phyloP scores from a whole-genome alignment of 1,140 invertebrate genomes.

The Mya arenaria region DNA sequence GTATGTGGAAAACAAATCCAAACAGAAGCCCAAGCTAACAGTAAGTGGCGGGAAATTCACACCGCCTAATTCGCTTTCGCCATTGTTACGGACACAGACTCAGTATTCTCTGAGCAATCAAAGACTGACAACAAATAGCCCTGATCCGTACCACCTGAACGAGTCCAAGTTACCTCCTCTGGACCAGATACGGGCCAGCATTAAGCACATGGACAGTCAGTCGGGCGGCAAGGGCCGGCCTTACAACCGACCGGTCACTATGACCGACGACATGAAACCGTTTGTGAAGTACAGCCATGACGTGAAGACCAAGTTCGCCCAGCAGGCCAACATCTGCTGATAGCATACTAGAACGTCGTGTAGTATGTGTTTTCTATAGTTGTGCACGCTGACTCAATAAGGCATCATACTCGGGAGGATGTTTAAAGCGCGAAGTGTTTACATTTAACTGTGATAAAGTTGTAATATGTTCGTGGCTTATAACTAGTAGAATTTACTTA shows the following conservation, averaged over 20 bases:
- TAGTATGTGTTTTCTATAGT: too few species aligned
- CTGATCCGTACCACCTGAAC: constrained; percentile 65
- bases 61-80: constrained; percentile 62
- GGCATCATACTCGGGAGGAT: too few species aligned
- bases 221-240: constrained; percentile 1
- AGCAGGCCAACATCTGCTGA: constrained; percentile 48
- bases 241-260: constrained; percentile 55
- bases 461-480: too few species aligned
- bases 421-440: too few species aligned
- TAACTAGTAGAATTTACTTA: too few species aligned
- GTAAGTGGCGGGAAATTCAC: constrained; percentile 73
- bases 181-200: constrained; percentile 69
- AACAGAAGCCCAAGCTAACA: constrained; percentile 59
- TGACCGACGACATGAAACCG: constrained; percentile 71
- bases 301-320: constrained; percentile 40
- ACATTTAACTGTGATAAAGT: too few species aligned
- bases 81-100: constrained; percentile 72
- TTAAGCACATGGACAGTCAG: constrained; percentile 68
- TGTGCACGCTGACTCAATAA: too few species aligned
- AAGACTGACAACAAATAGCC: constrained; percentile 72
- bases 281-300: constrained; percentile 76
- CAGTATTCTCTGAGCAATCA: constrained; percentile 76
- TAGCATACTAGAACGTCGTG: too few species aligned
- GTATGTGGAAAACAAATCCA: constrained; percentile 53
- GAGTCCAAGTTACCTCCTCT: constrained; percentile 66